phyloP scores from a whole-genome alignment of 2,888 invertebrate species.

The Anodontia alba region DNA sequence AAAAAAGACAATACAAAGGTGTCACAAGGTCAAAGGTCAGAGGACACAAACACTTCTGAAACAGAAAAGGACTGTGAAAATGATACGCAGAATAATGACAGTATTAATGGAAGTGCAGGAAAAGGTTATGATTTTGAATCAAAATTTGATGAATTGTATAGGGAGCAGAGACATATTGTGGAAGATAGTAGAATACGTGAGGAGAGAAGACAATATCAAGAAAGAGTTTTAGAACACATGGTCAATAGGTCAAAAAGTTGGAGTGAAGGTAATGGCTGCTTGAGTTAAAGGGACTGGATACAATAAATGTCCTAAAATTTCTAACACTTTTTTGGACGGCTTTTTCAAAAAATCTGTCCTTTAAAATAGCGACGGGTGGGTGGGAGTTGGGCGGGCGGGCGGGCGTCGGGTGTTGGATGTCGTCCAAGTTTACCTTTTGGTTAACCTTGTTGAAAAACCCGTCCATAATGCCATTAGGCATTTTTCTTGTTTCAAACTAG shows the following conservation, averaged over 20 bases:
- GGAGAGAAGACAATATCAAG: slow-evolving; percentile 18
- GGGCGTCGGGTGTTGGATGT: too few relatives aligned
- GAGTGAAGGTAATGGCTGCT: slow-evolving; percentile 79
- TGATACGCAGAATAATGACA: background rate
- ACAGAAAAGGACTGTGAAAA: background rate
- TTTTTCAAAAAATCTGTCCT: too few relatives aligned
- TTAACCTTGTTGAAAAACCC: too few relatives aligned
- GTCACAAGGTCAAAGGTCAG: background rate
- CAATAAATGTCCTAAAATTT: too few relatives aligned
- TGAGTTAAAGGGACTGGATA: too few relatives aligned
- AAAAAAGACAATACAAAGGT: background rate
- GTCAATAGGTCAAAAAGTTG: slow-evolving; percentile 68
- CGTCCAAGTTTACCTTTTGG: too few relatives aligned
- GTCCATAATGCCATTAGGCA: too few relatives aligned
- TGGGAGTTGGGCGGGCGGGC: too few relatives aligned
- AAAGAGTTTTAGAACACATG: slow-evolving; percentile 10
- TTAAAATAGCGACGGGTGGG: background rate
- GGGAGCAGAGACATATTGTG: slow-evolving; percentile 71
- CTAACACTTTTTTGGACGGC: too few relatives aligned
- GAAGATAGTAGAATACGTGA: slow-evolving; percentile 54
- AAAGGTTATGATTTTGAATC: slow-evolving; percentile 70
- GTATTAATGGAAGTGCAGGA: background rate
- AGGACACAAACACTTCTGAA: background rate
- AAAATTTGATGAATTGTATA: slow-evolving; percentile 73
- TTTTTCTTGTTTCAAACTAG: too few relatives aligned